Evolutionary conservation across 2,113 vertebrate species (phyloP).

Genomic region (Phrynocephalus versicolor): DNA sequence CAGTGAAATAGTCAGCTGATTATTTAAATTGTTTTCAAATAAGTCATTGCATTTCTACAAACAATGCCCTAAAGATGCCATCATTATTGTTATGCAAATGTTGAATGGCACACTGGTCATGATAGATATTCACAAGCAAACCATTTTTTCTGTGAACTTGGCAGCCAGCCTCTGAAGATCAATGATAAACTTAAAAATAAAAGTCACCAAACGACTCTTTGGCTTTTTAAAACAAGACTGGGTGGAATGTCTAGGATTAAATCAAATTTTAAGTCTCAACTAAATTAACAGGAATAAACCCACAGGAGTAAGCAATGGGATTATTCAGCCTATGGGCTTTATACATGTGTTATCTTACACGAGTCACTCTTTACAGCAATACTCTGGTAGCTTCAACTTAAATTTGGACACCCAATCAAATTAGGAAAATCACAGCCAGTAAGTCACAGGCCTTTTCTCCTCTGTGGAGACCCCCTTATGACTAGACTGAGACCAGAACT

Average conservation of each 20-base stretch:
- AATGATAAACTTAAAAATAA: neutral
- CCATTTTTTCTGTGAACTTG: neutral
- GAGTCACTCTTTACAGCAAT: too few species aligned
- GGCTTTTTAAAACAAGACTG: neutral
- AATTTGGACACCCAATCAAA: too few species aligned
- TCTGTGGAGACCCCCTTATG: too few species aligned
- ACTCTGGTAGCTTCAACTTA: too few species aligned
- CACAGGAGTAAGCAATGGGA: too few species aligned
- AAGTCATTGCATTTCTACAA: slow-evolving; percentile 25
- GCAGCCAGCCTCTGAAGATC: slow-evolving; percentile 1
- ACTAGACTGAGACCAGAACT: too few species aligned
- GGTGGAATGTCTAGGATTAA: neutral
- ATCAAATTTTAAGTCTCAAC: too few species aligned
- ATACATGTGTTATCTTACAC: neutral
- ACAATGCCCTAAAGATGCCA: slow-evolving; percentile 26
- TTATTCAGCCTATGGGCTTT: too few species aligned
- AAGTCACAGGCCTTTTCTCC: too few species aligned
- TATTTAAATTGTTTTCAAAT: slow-evolving; percentile 44
- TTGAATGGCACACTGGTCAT: slow-evolving; percentile 17
- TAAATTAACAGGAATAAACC: too few species aligned
- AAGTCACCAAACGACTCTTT: neutral
- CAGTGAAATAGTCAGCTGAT: slow-evolving; percentile 39
- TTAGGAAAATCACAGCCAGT: too few species aligned
- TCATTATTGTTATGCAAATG: neutral
- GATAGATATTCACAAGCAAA: neutral